A percentile compares a stretch with the other conserved stretches of the same genome.
Evolutionary conservation across 2,888 invertebrate genomes (phyloP).

Genomic region (Choreutis nemorana): DNA sequence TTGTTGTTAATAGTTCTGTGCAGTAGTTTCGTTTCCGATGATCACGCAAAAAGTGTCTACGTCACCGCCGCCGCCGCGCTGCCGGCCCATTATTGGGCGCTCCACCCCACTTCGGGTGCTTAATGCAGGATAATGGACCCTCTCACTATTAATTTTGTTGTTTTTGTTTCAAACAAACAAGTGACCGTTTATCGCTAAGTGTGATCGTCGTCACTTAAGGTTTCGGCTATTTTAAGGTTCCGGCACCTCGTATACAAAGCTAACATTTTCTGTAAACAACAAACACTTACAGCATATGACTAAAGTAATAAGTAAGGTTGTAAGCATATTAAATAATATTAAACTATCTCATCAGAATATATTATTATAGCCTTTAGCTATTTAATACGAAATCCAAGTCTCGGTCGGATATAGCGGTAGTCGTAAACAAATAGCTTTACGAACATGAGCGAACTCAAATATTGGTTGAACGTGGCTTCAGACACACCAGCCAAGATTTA

Average conservation of each 20-base stretch:
- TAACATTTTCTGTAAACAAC: too few species aligned
- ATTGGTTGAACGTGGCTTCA: constrained; percentile 49
- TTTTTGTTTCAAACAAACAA: constrained; percentile 39
- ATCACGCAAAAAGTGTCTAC: constrained; percentile 34
- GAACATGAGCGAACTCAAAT: constrained; percentile 39
- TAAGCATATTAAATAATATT: constrained; percentile 11
- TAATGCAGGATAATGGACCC: constrained; percentile 55
- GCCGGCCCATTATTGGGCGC: constrained; percentile 41
- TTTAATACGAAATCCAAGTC: constrained; percentile 20
- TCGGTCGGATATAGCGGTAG: constrained; percentile 22
- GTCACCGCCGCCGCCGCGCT: too few species aligned
- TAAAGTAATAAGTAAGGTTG: constrained; percentile 6
- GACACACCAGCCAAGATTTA: constrained; percentile 33
- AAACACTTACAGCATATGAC: too few species aligned
- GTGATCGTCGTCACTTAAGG: too few species aligned
- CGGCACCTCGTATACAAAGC: too few species aligned
- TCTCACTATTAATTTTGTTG: constrained; percentile 50
- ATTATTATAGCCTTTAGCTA: constrained; percentile 2
- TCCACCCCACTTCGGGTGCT: constrained; percentile 47
- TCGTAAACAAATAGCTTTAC: constrained; percentile 43
- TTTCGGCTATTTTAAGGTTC: too few species aligned
- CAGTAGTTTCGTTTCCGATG: constrained; percentile 41
- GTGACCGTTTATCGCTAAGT: constrained; percentile 18
- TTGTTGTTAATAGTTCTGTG: too few species aligned
- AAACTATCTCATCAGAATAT: constrained; percentile 15